These are phyloP conservation scores for Gymnothorax reevesii DNA, from an alignment of 2,797 vertebrate species.

Conservation along the genomic window DNA sequence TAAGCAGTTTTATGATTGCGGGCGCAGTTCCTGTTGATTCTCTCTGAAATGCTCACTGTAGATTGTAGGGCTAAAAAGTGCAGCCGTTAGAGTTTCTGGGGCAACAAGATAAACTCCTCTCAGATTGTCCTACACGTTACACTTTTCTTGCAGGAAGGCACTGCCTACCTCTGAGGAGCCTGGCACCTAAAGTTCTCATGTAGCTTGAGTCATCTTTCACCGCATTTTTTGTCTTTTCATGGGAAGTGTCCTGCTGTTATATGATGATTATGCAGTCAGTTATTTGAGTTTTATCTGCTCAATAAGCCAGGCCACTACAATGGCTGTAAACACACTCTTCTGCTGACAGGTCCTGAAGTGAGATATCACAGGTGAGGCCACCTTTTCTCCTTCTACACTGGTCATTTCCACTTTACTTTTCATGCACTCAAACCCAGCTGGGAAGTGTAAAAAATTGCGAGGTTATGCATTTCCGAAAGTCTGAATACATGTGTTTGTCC, in stretches of 20 bases:
- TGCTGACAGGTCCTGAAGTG: neutral
- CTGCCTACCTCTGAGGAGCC: constrained; percentile 21
- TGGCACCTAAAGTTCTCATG: neutral
- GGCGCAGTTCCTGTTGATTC: neutral
- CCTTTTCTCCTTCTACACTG: neutral
- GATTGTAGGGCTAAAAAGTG: constrained; percentile 6
- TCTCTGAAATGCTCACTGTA: neutral
- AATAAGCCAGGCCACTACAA: neutral
- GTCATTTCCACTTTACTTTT: neutral
- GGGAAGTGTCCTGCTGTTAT: neutral
- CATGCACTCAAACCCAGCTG: neutral
- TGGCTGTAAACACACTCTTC: neutral
- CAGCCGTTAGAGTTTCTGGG: constrained; percentile 24
- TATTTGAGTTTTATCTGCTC: neutral
- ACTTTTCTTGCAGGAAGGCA: constrained; percentile 15
- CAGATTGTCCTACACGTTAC: neutral
- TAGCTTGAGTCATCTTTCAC: neutral
- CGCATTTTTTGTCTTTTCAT: neutral
- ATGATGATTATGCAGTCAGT: neutral
- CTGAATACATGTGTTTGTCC: too few relatives aligned
- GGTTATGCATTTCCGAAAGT: too few relatives aligned
- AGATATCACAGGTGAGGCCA: neutral
- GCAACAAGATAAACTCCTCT: constrained; percentile 20
- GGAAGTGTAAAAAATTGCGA: neutral
- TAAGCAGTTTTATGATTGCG: neutral